These are phyloP conservation scores for Chaetophractus vellerosus DNA, from an alignment of 2,797 vertebrate species.

Conservation along the genomic window DNA sequence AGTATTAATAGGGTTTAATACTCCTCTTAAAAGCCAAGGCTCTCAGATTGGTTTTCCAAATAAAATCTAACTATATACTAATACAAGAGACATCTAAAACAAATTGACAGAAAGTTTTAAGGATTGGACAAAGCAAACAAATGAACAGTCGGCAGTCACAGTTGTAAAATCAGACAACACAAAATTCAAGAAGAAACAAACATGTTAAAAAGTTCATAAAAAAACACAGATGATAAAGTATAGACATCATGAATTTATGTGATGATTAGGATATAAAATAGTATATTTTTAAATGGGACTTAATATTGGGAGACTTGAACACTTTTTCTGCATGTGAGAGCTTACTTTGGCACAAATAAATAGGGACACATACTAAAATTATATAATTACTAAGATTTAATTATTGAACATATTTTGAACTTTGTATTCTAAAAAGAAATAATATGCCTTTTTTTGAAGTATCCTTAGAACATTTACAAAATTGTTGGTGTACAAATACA, in stretches of 20 bases:
- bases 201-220: neutral
- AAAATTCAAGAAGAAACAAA: neutral
- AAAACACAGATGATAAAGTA: neutral
- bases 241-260: neutral
- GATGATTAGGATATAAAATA: neutral
- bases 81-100: neutral
- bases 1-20: too few relatives aligned
- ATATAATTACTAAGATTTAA: neutral
- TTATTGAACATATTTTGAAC: neutral
- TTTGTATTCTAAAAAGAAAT: neutral
- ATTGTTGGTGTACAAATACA: neutral
- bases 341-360: neutral
- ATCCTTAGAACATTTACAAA: neutral
- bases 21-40: neutral
- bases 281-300: too few relatives aligned
- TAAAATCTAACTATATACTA: neutral
- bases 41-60: neutral
- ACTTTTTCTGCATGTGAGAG: rapidly evolving
- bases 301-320: neutral
- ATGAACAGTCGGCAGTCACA: too few relatives aligned
- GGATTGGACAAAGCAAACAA: neutral
- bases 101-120: neutral
- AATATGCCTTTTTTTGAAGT: neutral
- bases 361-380: neutral
- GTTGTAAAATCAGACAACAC: neutral